These are phyloP conservation scores for Synergus gifuensis DNA, from an alignment of 2,888 invertebrate genomes.

Conservation along the genomic window DNA sequence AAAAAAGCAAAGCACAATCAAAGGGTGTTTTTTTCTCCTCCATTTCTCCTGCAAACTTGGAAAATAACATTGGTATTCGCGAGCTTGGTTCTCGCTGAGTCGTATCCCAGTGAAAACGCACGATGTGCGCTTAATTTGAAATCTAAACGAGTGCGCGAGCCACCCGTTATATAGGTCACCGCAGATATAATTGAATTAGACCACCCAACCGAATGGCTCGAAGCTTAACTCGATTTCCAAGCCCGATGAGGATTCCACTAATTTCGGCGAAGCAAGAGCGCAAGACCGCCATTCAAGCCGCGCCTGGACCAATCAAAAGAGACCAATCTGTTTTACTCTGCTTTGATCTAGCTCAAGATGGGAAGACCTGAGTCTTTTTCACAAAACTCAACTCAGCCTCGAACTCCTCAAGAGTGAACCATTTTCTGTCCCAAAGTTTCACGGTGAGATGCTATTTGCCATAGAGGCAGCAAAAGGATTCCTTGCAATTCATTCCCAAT, in stretches of 20 bases:
- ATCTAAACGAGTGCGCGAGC: conserved; percentile 46
- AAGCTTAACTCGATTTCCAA: conserved; percentile 64
- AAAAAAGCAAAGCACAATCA: conserved; percentile 41
- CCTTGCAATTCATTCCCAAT: conserved; percentile 18
- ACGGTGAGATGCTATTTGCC: neutral
- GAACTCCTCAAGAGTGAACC: neutral
- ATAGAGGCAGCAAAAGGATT: neutral
- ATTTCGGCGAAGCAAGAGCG: conserved; percentile 53
- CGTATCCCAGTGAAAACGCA: conserved; percentile 4
- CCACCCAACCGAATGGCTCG: conserved; percentile 58
- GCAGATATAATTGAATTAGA: conserved; percentile 64
- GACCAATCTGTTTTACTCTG: conserved; percentile 47
- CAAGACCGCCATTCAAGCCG: neutral
- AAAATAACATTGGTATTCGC: conserved; percentile 36
- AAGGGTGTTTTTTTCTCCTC: conserved; percentile 13
- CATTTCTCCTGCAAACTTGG: conserved; percentile 32
- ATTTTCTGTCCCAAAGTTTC: conserved; percentile 4
- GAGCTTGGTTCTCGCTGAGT: neutral
- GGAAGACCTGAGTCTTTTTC: neutral
- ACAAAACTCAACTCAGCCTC: neutral
- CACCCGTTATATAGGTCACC: conserved; percentile 56
- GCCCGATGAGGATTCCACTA: conserved; percentile 57
- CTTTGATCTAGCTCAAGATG: conserved; percentile 40
- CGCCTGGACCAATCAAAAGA: conserved; percentile 39
- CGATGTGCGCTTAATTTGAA: conserved; percentile 43